Percentiles rank a stretch among this genome's conserved stretches.
Conservation (phyloP, 1,140 invertebrate species). For the Sesamia nonagrioides region DNA sequence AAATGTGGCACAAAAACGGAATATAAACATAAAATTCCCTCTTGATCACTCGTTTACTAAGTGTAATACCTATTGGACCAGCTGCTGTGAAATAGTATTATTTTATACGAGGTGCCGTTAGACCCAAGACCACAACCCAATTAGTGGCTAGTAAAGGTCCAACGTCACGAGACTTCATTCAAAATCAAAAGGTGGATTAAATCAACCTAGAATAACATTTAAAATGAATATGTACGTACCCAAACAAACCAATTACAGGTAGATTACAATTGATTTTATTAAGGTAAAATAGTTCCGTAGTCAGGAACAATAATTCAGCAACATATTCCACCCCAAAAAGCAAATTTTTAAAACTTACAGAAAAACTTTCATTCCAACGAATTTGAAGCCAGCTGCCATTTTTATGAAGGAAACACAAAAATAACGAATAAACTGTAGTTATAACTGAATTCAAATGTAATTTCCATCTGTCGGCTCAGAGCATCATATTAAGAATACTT, state of each 20-base stretch:
- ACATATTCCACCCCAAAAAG: constrained; percentile 35
- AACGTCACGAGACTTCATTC: background rate
- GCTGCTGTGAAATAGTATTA: constrained; percentile 12
- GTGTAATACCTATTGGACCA: constrained; percentile 4
- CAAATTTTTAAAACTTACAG: constrained; percentile 38
- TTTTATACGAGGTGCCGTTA: background rate
- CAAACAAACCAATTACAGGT: background rate
- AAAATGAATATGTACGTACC: background rate
- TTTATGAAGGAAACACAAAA: constrained; percentile 46
- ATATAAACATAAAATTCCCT: background rate
- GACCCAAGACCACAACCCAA: constrained; percentile 20
- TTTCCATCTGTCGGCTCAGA: constrained; percentile 44
- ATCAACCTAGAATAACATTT: constrained; percentile 3
- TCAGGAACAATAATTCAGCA: constrained; percentile 32
- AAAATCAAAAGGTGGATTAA: constrained; percentile 7
- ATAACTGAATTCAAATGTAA: constrained; percentile 50
- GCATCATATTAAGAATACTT: constrained; percentile 45
- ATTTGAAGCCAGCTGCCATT: constrained; percentile 40
- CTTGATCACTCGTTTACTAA: background rate
- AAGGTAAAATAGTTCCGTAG: background rate
- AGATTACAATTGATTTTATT: background rate
- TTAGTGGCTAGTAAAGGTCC: constrained; percentile 7
- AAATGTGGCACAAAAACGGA: background rate
- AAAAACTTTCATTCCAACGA: constrained; percentile 37
- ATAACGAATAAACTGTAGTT: constrained; percentile 47